Evolutionary conservation across 2,113 vertebrate genomes (phyloP).

Genomic region (Ophiodon elongatus): DNA sequence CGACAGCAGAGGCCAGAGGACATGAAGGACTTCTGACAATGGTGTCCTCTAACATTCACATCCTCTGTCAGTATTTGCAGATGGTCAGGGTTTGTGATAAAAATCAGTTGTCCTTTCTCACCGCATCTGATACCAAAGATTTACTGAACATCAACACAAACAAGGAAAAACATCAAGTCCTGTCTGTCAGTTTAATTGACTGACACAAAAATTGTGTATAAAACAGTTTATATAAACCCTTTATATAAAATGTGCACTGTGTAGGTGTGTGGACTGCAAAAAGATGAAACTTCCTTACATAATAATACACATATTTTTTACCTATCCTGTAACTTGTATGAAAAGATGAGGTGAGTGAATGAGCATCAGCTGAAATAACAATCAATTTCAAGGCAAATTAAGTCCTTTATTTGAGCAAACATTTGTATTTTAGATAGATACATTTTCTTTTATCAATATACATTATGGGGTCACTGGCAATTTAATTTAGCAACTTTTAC

Average conservation of each 20-base stretch:
- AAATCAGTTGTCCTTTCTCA: slow-evolving; percentile 34
- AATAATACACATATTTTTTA: neutral
- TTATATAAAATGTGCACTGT: neutral
- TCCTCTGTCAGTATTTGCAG: slow-evolving; percentile 57
- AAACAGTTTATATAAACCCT: neutral
- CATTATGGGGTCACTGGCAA: neutral
- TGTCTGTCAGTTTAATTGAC: neutral
- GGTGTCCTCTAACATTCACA: slow-evolving; percentile 64
- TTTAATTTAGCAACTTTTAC: neutral
- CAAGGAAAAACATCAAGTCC: neutral
- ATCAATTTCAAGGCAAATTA: neutral
- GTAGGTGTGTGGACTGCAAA: neutral
- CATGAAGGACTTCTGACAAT: slow-evolving; percentile 61
- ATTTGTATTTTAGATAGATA: neutral
- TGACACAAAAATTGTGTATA: neutral
- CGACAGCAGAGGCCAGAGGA: slow-evolving; percentile 62
- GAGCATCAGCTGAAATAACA: slow-evolving; percentile 2
- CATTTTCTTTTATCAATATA: slow-evolving; percentile 9
- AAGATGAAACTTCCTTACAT: neutral
- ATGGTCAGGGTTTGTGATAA: slow-evolving; percentile 42
- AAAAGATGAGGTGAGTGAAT: neutral
- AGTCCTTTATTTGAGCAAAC: slow-evolving; percentile 48
- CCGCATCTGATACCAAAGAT: slow-evolving; percentile 21
- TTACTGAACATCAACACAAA: slow-evolving; percentile 13
- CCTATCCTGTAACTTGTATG: neutral